phyloP scores from a whole-genome alignment of 2,888 invertebrate species.

The Torymus auratus region DNA sequence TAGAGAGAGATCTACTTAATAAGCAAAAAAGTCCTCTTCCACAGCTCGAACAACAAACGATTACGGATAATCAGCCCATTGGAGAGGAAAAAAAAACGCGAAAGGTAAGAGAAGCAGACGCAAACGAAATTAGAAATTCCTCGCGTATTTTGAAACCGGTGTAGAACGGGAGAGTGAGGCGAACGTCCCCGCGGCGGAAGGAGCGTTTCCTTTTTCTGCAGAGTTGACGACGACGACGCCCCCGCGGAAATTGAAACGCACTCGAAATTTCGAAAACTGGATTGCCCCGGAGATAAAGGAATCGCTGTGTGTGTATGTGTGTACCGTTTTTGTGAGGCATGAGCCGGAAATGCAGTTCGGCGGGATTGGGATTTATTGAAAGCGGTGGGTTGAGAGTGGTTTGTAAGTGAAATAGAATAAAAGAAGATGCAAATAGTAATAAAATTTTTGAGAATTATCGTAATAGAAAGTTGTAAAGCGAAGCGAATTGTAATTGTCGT shows the following conservation, averaged over 20 bases:
- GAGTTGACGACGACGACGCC: slow-evolving; percentile 19
- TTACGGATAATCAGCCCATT: not conserved
- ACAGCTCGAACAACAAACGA: not conserved
- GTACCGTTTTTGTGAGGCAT: too few relatives aligned
- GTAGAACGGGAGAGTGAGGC: not conserved
- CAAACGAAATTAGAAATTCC: slow-evolving; percentile 32
- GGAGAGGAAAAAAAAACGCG: not conserved
- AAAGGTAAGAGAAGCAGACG: not conserved
- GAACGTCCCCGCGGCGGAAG: slow-evolving; percentile 30
- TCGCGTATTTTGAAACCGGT: not conserved
- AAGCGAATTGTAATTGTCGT: too few relatives aligned
- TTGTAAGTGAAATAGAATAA: too few relatives aligned
- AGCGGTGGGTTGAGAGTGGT: too few relatives aligned
- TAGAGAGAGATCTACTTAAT: slow-evolving; percentile 1
- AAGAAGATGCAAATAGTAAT: too few relatives aligned
- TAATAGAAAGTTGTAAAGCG: too few relatives aligned
- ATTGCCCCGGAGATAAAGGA: too few relatives aligned
- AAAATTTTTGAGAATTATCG: too few relatives aligned
- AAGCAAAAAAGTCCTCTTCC: not conserved
- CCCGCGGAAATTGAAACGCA: slow-evolving; percentile 33
- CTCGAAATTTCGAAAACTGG: slow-evolving; percentile 3
- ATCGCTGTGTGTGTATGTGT: too few relatives aligned
- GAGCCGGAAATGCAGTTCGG: too few relatives aligned
- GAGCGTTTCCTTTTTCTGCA: slow-evolving; percentile 32
- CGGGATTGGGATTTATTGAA: too few relatives aligned